Conservation (phyloP, 2,113 vertebrate species). For the Anhinga rufa region DNA sequence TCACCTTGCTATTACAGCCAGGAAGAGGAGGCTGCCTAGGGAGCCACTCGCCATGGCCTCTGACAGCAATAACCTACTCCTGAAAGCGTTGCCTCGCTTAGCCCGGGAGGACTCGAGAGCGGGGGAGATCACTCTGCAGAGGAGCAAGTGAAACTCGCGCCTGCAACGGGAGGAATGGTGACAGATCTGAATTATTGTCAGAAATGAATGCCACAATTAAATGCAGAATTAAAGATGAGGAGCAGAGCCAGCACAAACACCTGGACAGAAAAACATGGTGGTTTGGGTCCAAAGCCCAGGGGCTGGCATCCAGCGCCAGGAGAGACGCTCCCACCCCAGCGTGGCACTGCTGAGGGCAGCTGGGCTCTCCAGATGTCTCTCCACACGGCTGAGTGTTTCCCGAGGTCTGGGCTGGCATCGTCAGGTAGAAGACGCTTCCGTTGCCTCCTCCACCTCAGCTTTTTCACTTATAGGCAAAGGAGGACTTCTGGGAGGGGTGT, state of each 20-base stretch:
- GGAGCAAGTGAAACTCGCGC: neutral
- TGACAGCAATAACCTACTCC: neutral
- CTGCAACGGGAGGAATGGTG: neutral
- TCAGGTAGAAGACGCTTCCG: neutral
- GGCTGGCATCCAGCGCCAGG: neutral
- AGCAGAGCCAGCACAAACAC: neutral
- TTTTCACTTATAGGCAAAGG: neutral
- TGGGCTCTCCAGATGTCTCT: neutral
- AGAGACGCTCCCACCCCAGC: neutral
- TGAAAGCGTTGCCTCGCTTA: neutral
- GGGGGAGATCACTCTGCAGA: neutral
- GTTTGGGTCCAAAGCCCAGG: neutral
- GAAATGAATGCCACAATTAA: neutral
- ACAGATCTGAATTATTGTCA: neutral
- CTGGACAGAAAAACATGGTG: neutral
- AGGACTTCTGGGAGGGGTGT: neutral
- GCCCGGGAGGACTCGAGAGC: neutral
- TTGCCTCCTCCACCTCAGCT: neutral
- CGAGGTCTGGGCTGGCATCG: neutral
- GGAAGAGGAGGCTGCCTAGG: neutral
- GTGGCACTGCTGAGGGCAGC: neutral
- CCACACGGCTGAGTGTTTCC: neutral
- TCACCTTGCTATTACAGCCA: neutral
- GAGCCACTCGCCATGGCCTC: neutral
- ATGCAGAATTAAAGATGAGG: neutral